Evolutionary conservation across 2,113 vertebrate genomes (phyloP).

Genomic region (Natator depressus): DNA sequence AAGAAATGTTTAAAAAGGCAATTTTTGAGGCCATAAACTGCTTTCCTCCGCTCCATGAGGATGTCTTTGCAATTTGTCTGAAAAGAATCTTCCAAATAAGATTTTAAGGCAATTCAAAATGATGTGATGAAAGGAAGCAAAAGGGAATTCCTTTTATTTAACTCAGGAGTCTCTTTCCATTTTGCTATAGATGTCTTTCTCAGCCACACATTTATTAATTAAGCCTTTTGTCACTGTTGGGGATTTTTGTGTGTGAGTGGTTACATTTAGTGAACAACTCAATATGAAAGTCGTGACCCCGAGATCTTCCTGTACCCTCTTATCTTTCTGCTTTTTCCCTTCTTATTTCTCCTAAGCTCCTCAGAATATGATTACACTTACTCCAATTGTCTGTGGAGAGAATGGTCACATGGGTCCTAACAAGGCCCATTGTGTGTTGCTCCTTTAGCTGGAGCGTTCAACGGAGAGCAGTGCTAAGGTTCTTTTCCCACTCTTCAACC

Average conservation of each 20-base stretch:
- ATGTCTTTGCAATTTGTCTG: not conserved
- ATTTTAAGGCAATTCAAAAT: not conserved
- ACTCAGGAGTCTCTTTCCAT: not conserved
- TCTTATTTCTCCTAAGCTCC: not conserved
- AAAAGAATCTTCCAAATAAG: not conserved
- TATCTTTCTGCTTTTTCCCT: not conserved
- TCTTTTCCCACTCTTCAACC: conserved; percentile 12
- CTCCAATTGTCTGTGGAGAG: not conserved
- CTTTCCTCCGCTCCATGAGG: not conserved
- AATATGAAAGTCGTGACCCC: not conserved
- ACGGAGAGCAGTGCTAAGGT: not conserved
- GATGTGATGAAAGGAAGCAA: not conserved
- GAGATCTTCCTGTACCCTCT: not conserved
- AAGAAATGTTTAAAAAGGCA: not conserved
- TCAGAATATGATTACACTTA: not conserved
- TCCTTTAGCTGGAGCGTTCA: conserved; percentile 16
- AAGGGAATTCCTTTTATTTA: not conserved
- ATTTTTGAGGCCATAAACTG: not conserved
- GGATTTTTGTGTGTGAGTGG: not conserved
- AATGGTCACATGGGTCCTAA: not conserved
- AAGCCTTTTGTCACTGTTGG: not conserved
- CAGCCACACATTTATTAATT: not conserved
- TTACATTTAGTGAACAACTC: not conserved
- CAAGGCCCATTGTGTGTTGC: not conserved
- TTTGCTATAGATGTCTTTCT: not conserved